A percentile compares a stretch with the other conserved stretches of the same genome.
phyloP scores from a whole-genome alignment of 2,888 invertebrate species.

The Eupithecia vulgata region DNA sequence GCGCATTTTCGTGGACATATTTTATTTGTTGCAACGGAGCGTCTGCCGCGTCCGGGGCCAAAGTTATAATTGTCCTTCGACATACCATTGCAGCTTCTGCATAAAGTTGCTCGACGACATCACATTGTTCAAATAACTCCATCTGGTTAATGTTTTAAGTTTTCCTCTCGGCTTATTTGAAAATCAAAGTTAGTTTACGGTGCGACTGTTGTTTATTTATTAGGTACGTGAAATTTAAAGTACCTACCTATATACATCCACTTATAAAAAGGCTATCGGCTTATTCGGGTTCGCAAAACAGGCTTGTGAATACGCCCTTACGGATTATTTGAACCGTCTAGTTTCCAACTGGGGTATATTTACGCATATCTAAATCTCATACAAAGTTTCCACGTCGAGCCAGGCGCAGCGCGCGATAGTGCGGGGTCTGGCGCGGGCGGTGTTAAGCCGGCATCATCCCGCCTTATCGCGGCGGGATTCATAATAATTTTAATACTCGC shows the following conservation, averaged over 20 bases:
- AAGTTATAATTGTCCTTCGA: conserved; percentile 83
- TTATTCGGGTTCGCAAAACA: conserved; percentile 1
- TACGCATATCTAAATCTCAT: conserved; percentile 64
- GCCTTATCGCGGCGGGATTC: conserved; percentile 76
- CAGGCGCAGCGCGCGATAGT: conserved; percentile 73
- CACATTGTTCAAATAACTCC: conserved; percentile 79
- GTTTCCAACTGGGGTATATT: conserved; percentile 55
- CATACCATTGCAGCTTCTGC: conserved; percentile 80
- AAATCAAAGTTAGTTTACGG: conserved; percentile 43
- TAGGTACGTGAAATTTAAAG: conserved; percentile 27
- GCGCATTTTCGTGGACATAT: conserved; percentile 79
- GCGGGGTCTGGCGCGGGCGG: conserved; percentile 53
- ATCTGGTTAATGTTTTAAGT: conserved; percentile 75
- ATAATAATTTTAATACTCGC: conserved; percentile 82
- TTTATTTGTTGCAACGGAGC: conserved; percentile 80
- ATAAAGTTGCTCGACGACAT: conserved; percentile 73
- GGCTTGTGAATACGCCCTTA: conserved; percentile 13
- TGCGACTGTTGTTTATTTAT: conserved; percentile 38
- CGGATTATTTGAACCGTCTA: conserved; percentile 29
- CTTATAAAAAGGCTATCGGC: conserved; percentile 37
- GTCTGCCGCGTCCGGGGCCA: conserved; percentile 76
- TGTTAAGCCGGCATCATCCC: conserved; percentile 77
- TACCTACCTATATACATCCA: conserved; percentile 3
- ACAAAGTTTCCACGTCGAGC: conserved; percentile 72
- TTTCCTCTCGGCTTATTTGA: conserved; percentile 53